Evolutionary conservation across 2,797 vertebrate genomes (phyloP), one percentile per base, ranked within the genome.

Genomic region (Forpus xanthops): DNA sequence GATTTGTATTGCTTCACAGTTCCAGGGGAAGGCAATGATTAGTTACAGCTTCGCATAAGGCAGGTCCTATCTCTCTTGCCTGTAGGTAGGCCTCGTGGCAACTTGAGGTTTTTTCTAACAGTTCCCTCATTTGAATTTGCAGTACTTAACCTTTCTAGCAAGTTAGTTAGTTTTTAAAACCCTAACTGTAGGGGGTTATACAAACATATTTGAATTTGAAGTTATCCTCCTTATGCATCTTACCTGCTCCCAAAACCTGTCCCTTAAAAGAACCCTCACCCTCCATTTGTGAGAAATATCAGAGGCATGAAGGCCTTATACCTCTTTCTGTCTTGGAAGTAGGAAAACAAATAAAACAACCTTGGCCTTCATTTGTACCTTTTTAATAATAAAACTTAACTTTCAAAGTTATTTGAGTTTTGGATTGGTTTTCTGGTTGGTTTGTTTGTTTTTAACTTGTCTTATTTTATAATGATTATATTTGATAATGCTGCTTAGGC

Each of bases 341-440:
- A 65, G 53, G 35, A 91, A 39, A 18, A 85, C 23, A 82, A 60
- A 77, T 72, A 76, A 93, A 89, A 61, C 8, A 61, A 44, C 14
- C 8, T 31, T 75, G 45, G 14, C 27, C 33, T 80, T 85, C 75
- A 35, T 17, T 83, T 76, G 81, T 91, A 88, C 12, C 1, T 53
- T 89, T 92, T 91, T 72, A 81, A 86, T 91, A 96, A 95, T 96
- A 95, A 96, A 96, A 84, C 24, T 61, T 87, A 15, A 62, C 17
- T 90, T 94, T 78, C 7, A 65, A 86, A 41, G 3, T 6, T 77
- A 81, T 93, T 93, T 87, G 75, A 90, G 68, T 80, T 93, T 81
- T 66, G 61, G 58, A 9, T 91, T 87, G 56, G 10, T 68, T 85
- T 71, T 87, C 64, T 91, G 20, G 17, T 68, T 37, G 27, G 9